A percentile compares a stretch with the other conserved stretches of the same genome.
These are phyloP conservation scores for Cryptotis parvus DNA, from an alignment of 2,113 vertebrate species.

Conservation along the genomic window DNA sequence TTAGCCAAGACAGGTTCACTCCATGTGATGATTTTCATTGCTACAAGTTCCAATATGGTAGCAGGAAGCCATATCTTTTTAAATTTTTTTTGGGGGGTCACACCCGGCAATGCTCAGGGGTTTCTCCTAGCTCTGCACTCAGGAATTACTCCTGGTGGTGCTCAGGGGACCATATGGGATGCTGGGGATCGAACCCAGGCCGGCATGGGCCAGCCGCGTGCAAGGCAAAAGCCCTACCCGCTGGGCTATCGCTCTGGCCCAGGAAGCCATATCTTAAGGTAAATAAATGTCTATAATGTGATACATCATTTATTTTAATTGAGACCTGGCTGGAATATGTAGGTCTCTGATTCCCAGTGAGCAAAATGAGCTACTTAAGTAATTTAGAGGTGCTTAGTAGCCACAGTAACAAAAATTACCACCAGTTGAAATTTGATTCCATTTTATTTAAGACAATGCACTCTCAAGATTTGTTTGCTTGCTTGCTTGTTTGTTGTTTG, in stretches of 20 bases:
- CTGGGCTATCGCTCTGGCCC: too few relatives aligned
- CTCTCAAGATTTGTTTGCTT: not conserved
- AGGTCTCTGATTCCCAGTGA: not conserved
- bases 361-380: rapidly evolving
- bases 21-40: not conserved
- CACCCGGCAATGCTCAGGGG: too few relatives aligned
- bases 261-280: too few relatives aligned
- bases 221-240: too few relatives aligned
- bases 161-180: too few relatives aligned
- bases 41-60: not conserved
- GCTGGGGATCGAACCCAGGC: too few relatives aligned
- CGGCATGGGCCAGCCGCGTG: too few relatives aligned
- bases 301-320: not conserved
- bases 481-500: too few relatives aligned
- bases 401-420: not conserved
- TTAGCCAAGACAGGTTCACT: rapidly evolving
- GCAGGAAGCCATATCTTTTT: too few relatives aligned
- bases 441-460: constrained; percentile 6
- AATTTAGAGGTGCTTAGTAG: not conserved
- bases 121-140: too few relatives aligned
- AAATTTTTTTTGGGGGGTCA: too few relatives aligned
- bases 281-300: not conserved
- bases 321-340: not conserved
- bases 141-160: too few relatives aligned
- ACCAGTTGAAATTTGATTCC: not conserved